Conservation (phyloP, 2,113 vertebrate species). For the Pachycephala philippinensis region DNA sequence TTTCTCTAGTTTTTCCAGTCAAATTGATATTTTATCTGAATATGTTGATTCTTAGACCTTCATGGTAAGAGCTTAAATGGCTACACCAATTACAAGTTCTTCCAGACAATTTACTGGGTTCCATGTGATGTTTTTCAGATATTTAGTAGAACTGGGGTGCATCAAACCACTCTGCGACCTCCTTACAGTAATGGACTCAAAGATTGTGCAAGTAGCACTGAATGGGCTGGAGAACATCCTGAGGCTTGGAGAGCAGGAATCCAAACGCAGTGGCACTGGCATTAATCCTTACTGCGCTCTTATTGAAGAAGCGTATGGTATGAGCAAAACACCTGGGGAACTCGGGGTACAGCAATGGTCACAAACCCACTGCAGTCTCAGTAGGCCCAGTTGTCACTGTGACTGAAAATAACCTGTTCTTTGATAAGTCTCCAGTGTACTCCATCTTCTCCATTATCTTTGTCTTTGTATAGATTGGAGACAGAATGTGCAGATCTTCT, state of each 20-base stretch:
- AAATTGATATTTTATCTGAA: not conserved
- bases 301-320: constrained; percentile 96
- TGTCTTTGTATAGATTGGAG: not conserved
- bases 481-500: not conserved
- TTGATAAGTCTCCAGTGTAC: not conserved
- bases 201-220: constrained; percentile 96
- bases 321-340: not conserved
- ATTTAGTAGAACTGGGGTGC: constrained; percentile 92
- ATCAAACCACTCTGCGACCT: constrained; percentile 97
- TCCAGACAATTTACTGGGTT: not conserved
- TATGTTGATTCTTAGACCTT: not conserved
- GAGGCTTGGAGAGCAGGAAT: constrained; percentile 92
- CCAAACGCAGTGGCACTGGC: constrained; percentile 85
- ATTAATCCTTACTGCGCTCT: constrained; percentile 96
- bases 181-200: constrained; percentile 97
- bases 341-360: not conserved
- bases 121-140: constrained; percentile 71
- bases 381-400: not conserved
- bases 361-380: not conserved
- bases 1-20: not conserved
- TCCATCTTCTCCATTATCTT: not conserved
- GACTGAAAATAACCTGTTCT: not conserved
- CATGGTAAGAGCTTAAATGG: not conserved
- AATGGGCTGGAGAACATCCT: constrained; percentile 96
- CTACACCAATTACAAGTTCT: not conserved